phyloP scores from a whole-genome alignment of 2,888 invertebrate species.

The Epiblema foenella region DNA sequence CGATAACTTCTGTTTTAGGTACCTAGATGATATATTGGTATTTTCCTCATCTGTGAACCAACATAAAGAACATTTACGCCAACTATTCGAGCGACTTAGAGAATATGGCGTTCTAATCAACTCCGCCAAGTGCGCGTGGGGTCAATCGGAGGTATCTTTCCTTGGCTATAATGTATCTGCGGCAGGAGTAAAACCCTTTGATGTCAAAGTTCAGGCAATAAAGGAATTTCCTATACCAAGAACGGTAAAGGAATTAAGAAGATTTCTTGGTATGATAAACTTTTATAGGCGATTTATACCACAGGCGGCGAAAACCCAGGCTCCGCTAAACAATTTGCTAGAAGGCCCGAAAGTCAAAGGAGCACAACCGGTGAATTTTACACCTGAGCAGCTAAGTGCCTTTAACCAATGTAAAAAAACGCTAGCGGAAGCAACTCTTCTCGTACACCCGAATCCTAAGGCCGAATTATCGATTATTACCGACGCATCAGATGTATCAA shows the following conservation, averaged over 20 bases:
- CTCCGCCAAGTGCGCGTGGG: slow-evolving; percentile 21
- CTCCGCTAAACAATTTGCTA: slow-evolving; percentile 21
- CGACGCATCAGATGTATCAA: slow-evolving; percentile 10
- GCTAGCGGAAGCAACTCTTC: slow-evolving; percentile 5
- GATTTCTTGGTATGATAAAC: slow-evolving; percentile 51
- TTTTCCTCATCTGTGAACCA: slow-evolving; percentile 14
- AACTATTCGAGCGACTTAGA: slow-evolving; percentile 5
- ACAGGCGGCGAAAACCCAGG: slow-evolving; percentile 46
- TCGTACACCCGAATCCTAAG: slow-evolving; percentile 5
- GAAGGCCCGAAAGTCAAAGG: slow-evolving; percentile 7
- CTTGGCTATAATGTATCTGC: slow-evolving; percentile 13
- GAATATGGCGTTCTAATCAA: slow-evolving; percentile 15
- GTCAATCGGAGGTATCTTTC: slow-evolving; percentile 14
- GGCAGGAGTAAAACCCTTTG: background rate
- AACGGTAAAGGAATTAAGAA: slow-evolving; percentile 45
- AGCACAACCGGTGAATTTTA: slow-evolving; percentile 2
- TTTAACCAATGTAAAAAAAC: slow-evolving; percentile 10
- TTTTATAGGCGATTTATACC: slow-evolving; percentile 48
- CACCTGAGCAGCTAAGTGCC: background rate
- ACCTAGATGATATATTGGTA: slow-evolving; percentile 30
- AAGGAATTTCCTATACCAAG: slow-evolving; percentile 43
- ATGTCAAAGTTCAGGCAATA: slow-evolving; percentile 25
- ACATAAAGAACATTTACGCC: slow-evolving; percentile 2
- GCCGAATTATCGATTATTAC: slow-evolving; percentile 8
- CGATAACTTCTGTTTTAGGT: slow-evolving; percentile 11